Conservation (phyloP, 2,888 invertebrate species). For the Dicranocentrus wangi region DNA sequence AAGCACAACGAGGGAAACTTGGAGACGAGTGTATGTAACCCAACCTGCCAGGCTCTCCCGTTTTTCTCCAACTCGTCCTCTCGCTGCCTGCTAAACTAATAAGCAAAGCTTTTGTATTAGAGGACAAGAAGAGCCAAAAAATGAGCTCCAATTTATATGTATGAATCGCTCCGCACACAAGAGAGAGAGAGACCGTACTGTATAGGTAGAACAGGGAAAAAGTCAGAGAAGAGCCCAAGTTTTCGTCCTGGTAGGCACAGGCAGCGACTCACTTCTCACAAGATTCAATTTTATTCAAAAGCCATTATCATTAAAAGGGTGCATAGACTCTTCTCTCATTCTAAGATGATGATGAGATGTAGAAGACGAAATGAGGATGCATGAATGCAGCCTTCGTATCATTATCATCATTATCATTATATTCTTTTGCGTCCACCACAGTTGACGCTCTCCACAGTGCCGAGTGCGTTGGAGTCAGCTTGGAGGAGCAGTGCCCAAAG, state of each 20-base stretch:
- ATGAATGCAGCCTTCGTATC: conserved; percentile 65
- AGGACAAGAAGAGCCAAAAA: conserved; percentile 39
- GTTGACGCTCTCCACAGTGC: conserved; percentile 8
- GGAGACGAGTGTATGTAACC: too few relatives aligned
- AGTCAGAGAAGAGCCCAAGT: too few relatives aligned
- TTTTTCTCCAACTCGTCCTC: background rate
- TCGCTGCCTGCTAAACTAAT: conserved; percentile 46
- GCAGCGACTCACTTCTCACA: conserved; percentile 29
- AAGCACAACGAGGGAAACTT: conserved; percentile 13
- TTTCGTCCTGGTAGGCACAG: background rate
- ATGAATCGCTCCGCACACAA: conserved; percentile 34
- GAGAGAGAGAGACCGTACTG: background rate
- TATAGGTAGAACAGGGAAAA: background rate
- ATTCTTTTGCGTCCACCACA: conserved; percentile 57
- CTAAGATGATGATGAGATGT: conserved; percentile 61
- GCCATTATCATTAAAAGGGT: conserved; percentile 67
- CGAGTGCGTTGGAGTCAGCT: too few relatives aligned
- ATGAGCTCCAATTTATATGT: conserved; percentile 61
- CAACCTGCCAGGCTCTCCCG: too few relatives aligned
- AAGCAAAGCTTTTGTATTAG: conserved; percentile 55
- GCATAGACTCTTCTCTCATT: conserved; percentile 61
- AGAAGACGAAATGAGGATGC: conserved; percentile 63
- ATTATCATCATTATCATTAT: conserved; percentile 65
- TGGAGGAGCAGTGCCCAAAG: background rate
- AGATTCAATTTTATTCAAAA: conserved; percentile 68